phyloP scores from a whole-genome alignment of 2,888 invertebrate species.

The Osmoderma eremita region DNA sequence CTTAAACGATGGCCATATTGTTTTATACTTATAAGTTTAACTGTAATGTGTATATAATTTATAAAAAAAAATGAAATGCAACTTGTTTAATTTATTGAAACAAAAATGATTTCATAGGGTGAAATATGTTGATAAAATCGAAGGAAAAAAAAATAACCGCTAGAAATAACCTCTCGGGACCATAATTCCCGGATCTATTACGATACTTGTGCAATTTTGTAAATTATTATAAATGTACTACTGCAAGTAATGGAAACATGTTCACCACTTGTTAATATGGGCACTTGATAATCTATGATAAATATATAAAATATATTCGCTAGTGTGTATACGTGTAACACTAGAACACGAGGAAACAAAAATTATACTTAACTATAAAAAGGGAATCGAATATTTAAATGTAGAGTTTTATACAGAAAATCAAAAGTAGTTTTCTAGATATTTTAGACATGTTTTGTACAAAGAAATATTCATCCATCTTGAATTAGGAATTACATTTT shows the following conservation, averaged over 20 bases:
- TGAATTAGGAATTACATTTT: slow-evolving; percentile 54
- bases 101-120: slow-evolving; percentile 32
- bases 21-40: slow-evolving; percentile 33
- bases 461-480: slow-evolving; percentile 56
- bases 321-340: slow-evolving; percentile 39
- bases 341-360: slow-evolving; percentile 32
- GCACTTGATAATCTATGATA: slow-evolving; percentile 49
- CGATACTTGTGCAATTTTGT: slow-evolving; percentile 51
- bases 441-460: slow-evolving; percentile 64
- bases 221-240: slow-evolving; percentile 44
- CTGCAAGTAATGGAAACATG: slow-evolving; percentile 43
- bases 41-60: slow-evolving; percentile 41
- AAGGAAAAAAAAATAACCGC: slow-evolving; percentile 1
- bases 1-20: slow-evolving; percentile 30
- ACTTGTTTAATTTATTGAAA: slow-evolving; percentile 36
- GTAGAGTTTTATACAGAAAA: slow-evolving; percentile 64
- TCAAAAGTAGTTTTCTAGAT: slow-evolving; percentile 66
- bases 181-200: slow-evolving; percentile 41
- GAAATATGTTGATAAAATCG: slow-evolving; percentile 10
- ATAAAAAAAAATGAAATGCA: slow-evolving; percentile 24
- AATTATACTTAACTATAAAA: slow-evolving; percentile 20
- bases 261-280: slow-evolving; percentile 54
- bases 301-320: slow-evolving; percentile 37
- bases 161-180: slow-evolving; percentile 46
- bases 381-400: slow-evolving; percentile 49